A percentile compares a stretch with the other conserved stretches of the same genome.
Evolutionary conservation across 2,113 vertebrate species (phyloP).

Genomic region (Eulemur rufifrons): DNA sequence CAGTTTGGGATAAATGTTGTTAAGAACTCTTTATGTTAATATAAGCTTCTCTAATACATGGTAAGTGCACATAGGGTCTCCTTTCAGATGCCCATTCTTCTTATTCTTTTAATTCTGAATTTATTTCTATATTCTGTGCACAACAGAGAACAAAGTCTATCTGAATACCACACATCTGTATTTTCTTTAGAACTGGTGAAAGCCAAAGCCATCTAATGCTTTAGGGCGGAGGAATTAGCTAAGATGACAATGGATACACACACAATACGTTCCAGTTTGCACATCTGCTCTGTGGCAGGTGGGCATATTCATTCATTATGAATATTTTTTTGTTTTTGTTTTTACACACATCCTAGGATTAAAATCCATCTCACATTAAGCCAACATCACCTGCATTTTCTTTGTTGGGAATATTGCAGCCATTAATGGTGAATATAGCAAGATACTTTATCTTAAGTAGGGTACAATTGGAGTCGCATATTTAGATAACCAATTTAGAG

Average conservation of each 20-base stretch:
- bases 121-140: background rate
- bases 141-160: conserved; percentile 19
- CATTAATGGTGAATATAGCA: conserved; percentile 48
- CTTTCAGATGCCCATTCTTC: background rate
- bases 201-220: background rate
- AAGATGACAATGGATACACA: background rate
- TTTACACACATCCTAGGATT: conserved; percentile 12
- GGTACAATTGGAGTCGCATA: conserved; percentile 37
- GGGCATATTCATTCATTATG: conserved; percentile 20
- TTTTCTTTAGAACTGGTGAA: background rate
- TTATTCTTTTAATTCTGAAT: conserved; percentile 8
- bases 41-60: background rate
- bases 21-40: background rate
- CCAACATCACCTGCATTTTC: conserved; percentile 60
- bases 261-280: background rate
- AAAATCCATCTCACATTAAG: conserved; percentile 31
- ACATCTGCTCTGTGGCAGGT: conserved; percentile 49
- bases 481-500: conserved; percentile 48
- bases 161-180: background rate
- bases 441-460: conserved; percentile 55
- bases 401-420: conserved; percentile 23
- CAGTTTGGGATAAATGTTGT: background rate
- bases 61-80: background rate
- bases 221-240: conserved; percentile 11
- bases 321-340: conserved; percentile 28